A percentile compares a stretch with the other conserved stretches of the same genome.
These are phyloP conservation scores for Mionectes olivaceus DNA, from an alignment of 2,797 vertebrate species.

Conservation along the genomic window DNA sequence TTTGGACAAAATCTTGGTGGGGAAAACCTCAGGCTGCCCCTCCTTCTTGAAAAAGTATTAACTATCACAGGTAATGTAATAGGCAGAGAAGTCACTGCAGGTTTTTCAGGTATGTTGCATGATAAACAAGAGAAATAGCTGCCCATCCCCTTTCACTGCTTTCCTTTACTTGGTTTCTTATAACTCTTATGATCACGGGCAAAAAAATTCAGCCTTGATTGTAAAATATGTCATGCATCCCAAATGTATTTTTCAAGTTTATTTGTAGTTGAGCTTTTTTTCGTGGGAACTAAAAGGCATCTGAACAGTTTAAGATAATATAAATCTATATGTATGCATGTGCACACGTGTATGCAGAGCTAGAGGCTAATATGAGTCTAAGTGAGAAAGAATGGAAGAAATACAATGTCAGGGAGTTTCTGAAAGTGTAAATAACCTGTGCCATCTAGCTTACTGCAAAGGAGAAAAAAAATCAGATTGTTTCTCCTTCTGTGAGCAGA, in stretches of 20 bases:
- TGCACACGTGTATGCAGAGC: not conserved
- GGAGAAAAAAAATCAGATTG: not conserved
- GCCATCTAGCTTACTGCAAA: not conserved
- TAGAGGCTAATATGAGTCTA: not conserved
- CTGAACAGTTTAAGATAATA: constrained; percentile 32
- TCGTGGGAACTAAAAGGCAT: not conserved
- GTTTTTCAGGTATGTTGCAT: constrained; percentile 2
- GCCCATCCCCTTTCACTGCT: not conserved
- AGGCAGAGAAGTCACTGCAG: constrained; percentile 36
- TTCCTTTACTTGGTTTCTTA: constrained; percentile 33
- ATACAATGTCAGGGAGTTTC: not conserved
- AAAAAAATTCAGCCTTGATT: constrained; percentile 3
- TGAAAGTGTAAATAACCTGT: constrained; percentile 1
- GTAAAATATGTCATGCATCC: not conserved
- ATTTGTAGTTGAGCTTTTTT: constrained; percentile 18
- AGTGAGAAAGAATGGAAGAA: constrained; percentile 29
- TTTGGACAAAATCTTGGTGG: not conserved
- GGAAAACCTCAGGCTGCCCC: not conserved
- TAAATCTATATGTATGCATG: not conserved
- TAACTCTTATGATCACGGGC: not conserved
- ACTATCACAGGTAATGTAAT: constrained; percentile 32
- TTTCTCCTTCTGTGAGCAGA: not conserved
- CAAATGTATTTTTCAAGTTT: constrained; percentile 30
- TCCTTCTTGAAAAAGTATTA: not conserved
- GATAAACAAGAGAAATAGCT: constrained; percentile 33